Evolutionary conservation across 1,140 invertebrate genomes (phyloP).

Genomic region (Drepana arcuata): DNA sequence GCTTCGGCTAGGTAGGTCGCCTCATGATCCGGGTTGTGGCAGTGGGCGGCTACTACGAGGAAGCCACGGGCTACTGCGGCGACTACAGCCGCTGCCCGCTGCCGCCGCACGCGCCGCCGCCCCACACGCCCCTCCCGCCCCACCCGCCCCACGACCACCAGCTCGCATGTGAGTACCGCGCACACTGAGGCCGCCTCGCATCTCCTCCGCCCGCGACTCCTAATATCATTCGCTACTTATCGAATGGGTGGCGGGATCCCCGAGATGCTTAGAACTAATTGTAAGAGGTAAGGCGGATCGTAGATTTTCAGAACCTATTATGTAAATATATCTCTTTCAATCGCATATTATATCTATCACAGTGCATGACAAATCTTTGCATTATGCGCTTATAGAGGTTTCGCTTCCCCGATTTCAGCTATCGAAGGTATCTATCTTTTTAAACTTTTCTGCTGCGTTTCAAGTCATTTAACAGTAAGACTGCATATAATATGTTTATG

Average conservation of each 20-base stretch:
- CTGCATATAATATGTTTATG: too few relatives aligned
- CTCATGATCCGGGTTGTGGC: too few relatives aligned
- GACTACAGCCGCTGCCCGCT: constrained; percentile 72
- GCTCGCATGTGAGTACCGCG: constrained; percentile 27
- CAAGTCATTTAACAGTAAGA: too few relatives aligned
- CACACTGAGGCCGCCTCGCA: neutral
- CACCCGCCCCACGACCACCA: constrained; percentile 36
- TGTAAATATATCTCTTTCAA: constrained; percentile 20
- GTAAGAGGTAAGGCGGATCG: too few relatives aligned
- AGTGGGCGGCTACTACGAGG: constrained; percentile 71
- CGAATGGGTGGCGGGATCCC: too few relatives aligned
- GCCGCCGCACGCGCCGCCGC: constrained; percentile 55
- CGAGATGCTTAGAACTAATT: too few relatives aligned
- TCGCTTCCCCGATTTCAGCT: constrained; percentile 17
- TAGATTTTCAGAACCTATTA: too few relatives aligned
- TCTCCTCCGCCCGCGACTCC: too few relatives aligned
- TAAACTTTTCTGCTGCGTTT: too few relatives aligned
- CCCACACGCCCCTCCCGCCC: constrained; percentile 39
- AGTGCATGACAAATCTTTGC: constrained; percentile 28
- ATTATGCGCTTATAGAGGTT: constrained; percentile 28
- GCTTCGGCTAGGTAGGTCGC: too few relatives aligned
- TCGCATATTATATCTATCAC: constrained; percentile 12
- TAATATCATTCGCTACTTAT: too few relatives aligned
- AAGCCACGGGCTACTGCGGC: constrained; percentile 40
- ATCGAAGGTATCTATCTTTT: neutral